Conservation (phyloP, 2,113 vertebrate genomes). For the Etia nguti region DNA sequence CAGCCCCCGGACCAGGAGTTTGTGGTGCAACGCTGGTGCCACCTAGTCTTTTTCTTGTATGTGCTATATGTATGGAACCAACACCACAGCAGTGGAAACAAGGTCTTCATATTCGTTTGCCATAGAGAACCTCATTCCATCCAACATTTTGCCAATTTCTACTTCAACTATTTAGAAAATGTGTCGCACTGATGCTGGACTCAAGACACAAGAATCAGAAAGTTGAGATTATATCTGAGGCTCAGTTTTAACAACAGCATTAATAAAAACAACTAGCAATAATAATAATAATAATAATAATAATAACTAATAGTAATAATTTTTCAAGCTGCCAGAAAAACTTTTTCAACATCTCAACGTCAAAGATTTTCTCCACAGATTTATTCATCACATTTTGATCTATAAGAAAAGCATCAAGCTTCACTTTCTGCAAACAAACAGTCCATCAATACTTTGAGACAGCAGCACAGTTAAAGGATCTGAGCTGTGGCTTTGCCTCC, state of each 20-base stretch:
- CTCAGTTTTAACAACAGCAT: not conserved
- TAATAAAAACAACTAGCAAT: not conserved
- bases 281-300: not conserved
- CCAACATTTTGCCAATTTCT: not conserved
- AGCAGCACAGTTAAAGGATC: not conserved
- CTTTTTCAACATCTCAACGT: not conserved
- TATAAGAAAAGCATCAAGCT: not conserved
- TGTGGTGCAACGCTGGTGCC: not conserved
- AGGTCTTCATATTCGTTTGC: not conserved
- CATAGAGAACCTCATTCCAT: not conserved
- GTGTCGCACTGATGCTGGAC: not conserved
- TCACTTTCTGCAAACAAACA: not conserved
- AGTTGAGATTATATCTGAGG: not conserved
- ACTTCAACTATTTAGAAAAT: not conserved
- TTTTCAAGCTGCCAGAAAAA: not conserved
- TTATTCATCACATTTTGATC: not conserved
- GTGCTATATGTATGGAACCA: not conserved
- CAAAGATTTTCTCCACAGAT: not conserved
- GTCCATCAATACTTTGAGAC: not conserved
- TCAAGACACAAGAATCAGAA: not conserved
- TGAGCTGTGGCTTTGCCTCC: not conserved
- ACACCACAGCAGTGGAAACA: not conserved
- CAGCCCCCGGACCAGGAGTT: not conserved
- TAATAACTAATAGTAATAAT: not conserved
- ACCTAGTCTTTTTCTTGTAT: not conserved